Percentiles rank a stretch among this genome's conserved stretches.
phyloP scores from a whole-genome alignment of 2,113 vertebrate genomes.

The Zosterops pallidus region DNA sequence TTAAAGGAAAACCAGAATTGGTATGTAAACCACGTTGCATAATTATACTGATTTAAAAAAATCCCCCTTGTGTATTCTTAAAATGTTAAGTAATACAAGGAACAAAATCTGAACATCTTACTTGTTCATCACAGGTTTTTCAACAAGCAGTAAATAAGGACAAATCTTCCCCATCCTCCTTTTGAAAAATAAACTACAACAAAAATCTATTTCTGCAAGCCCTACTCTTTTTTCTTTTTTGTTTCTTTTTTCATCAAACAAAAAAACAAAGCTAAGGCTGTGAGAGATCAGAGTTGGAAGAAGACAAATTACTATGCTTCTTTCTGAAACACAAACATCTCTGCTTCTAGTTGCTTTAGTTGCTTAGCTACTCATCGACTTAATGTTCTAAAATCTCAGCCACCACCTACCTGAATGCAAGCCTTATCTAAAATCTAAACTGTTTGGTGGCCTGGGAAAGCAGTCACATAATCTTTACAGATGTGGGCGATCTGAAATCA shows the following conservation, averaged over 20 bases:
- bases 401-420: neutral
- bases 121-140: neutral
- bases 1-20: constrained; percentile 65
- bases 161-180: neutral
- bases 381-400: neutral
- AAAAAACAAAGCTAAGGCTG: neutral
- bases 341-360: constrained; percentile 1
- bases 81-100: neutral
- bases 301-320: constrained; percentile 10
- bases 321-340: neutral
- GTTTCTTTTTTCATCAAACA: neutral
- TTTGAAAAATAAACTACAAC: neutral
- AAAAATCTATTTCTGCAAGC: constrained; percentile 50
- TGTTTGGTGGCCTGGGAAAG: neutral
- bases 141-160: neutral
- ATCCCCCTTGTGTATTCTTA: neutral
- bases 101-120: neutral
- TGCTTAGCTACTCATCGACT: neutral
- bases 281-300: neutral
- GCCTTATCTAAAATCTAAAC: neutral
- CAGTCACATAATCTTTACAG: neutral
- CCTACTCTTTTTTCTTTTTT: neutral
- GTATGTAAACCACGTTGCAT: constrained; percentile 13
- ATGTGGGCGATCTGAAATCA: neutral
- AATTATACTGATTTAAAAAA: neutral